Evolutionary conservation across 2,797 vertebrate species (phyloP).

Genomic region (Periparus ater): DNA sequence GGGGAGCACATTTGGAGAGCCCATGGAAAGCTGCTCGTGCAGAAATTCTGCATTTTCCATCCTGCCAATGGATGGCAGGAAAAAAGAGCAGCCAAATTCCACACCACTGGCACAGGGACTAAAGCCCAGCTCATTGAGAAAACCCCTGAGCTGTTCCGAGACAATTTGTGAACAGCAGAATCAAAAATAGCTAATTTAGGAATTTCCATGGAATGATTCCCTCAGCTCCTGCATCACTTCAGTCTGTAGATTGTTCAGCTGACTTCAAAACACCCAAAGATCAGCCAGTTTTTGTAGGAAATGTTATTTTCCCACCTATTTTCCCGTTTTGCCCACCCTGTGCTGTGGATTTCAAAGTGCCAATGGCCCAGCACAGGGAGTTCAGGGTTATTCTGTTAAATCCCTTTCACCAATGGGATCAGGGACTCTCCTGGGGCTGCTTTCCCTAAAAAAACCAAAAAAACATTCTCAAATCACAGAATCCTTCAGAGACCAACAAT

Average conservation of each 20-base stretch:
- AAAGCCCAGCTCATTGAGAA: not conserved
- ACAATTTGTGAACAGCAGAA: not conserved
- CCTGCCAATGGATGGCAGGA: not conserved
- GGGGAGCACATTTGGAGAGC: not conserved
- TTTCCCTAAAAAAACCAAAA: not conserved
- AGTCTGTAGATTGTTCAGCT: not conserved
- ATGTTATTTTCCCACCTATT: not conserved
- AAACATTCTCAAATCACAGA: not conserved
- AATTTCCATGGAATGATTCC: not conserved
- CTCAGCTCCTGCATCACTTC: not conserved
- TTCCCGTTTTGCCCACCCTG: not conserved
- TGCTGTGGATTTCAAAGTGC: not conserved
- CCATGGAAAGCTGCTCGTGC: not conserved
- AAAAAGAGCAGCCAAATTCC: no score
- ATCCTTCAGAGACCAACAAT: not conserved
- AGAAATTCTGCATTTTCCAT: not conserved
- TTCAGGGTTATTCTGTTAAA: not conserved
- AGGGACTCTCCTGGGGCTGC: not conserved
- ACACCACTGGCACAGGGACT: accelerated
- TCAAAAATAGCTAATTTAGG: not conserved
- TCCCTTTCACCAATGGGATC: accelerated
- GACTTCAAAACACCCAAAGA: not conserved
- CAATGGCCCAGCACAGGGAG: not conserved
- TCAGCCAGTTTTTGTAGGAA: not conserved
- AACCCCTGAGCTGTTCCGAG: not conserved